phyloP scores from a whole-genome alignment of 2,797 vertebrate species.

The Cirrhinus molitorella region DNA sequence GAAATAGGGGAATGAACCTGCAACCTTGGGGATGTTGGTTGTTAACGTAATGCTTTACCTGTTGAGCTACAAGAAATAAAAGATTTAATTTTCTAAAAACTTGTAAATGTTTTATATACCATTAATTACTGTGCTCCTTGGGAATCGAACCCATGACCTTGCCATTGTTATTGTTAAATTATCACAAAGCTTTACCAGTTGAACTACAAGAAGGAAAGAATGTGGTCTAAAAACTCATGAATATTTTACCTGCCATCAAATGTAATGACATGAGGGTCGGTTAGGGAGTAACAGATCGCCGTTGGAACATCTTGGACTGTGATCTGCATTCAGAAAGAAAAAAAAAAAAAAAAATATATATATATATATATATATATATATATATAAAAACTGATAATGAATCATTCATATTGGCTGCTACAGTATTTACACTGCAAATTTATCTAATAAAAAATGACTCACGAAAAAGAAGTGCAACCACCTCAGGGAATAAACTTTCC shows the following conservation, averaged over 20 bases:
- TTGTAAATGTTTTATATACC: no score
- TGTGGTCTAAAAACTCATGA: not conserved
- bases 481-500: not conserved
- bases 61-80: no score
- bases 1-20: not conserved
- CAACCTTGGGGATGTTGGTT: not conserved
- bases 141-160: not conserved
- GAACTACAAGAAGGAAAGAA: not conserved
- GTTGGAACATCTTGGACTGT: slow-evolving; percentile 80
- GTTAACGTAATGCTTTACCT: no score
- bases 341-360: no score
- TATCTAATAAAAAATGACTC: not conserved
- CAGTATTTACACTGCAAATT: not conserved
- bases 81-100: no score
- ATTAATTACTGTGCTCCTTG: not conserved
- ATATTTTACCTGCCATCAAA: slow-evolving; percentile 82
- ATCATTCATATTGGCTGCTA: not conserved
- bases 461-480: not conserved
- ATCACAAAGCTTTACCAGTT: not conserved
- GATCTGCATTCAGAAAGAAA: slow-evolving; percentile 67
- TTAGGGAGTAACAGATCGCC: slow-evolving; percentile 81
- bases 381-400: not conserved
- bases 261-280: slow-evolving; percentile 83
- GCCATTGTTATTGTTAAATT: not conserved
- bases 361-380: no score